Evolutionary conservation across 2,113 vertebrate species (phyloP), one percentile per base, ranked within the genome.

Genomic region (Burhinus bistriatus): DNA sequence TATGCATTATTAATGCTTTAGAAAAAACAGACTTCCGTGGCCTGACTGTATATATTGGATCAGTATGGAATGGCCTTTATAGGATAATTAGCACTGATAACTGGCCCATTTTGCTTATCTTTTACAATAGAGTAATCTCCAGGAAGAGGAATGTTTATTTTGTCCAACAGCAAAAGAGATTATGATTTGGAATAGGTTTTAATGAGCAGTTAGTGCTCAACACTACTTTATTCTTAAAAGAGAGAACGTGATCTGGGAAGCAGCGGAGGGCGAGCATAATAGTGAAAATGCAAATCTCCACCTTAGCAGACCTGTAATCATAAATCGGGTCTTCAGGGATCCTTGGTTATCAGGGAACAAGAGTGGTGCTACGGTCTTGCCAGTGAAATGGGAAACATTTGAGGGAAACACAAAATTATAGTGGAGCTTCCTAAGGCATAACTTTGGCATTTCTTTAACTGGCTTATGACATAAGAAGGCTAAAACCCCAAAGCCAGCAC

Each of bases 1-100:
- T 88, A 91, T 96, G 82, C 75, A 96, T 96, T 96, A 96, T 96
- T 96, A 90, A 96, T 94, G 64, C 22, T 30, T 77, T 76, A 80
- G 76, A 44, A 88, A 77, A 91, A 68, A 3, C 29, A 93, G 87
- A 34, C 47, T 95, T 94, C 62, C 4, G 5, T 91, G 71, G 58
- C 55, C 54, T 90, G 83, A 42, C 45, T 80, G 68, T 58, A 72
- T 85, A n/a, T 45, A 83, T 66, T 81, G 51, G 59, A 93, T 89
- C 42, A 86, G 38, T 68, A 6, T 47, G 71, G 71, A 94, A 93
- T 66, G 55, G 69, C 82, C 55, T 95, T 96, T 80, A 73, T 47
- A 88, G 62, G 38, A 77, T 54, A 91, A 75, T 78, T 90, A 90
- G 44, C 84, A 62, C 26, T 62, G 87, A 87, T 95, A 95, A 83